Percentiles rank a stretch among this genome's conserved stretches.
These are phyloP conservation scores for Trachelipus rathkii DNA, from an alignment of 1,140 invertebrate species.

Conservation along the genomic window DNA sequence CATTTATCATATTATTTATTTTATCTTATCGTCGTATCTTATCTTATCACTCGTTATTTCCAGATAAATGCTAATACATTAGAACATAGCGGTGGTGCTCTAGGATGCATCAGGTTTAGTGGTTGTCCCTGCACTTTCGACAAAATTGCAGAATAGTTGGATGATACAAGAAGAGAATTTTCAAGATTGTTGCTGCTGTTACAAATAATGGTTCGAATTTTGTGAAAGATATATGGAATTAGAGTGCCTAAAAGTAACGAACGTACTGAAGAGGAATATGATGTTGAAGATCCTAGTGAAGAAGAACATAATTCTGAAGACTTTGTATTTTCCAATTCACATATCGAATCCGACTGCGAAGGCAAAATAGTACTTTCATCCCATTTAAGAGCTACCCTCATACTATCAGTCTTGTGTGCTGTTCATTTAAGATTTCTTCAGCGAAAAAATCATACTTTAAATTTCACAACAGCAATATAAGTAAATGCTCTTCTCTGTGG, in stretches of 20 bases:
- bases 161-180: slow-evolving; percentile 23
- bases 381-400: slow-evolving; percentile 29
- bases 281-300: slow-evolving; percentile 18
- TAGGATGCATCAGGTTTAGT: slow-evolving; percentile 1
- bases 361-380: slow-evolving; percentile 1
- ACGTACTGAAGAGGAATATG: slow-evolving; percentile 22
- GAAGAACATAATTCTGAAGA: slow-evolving; percentile 16
- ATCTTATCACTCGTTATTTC: no score
- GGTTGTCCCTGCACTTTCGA: slow-evolving; percentile 24
- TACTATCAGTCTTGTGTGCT: slow-evolving; percentile 30
- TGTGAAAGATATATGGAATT: slow-evolving; percentile 33
- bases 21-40: no score
- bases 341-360: slow-evolving; percentile 17
- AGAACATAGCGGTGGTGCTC: no score
- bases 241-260: slow-evolving; percentile 24
- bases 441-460: slow-evolving; percentile 25
- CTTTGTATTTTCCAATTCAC: slow-evolving; percentile 21
- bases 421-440: slow-evolving; percentile 21
- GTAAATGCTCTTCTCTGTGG: slow-evolving; percentile 29
- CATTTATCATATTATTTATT: no score
- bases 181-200: slow-evolving; percentile 29
- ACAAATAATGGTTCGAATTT: slow-evolving; percentile 31
- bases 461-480: slow-evolving; percentile 21
- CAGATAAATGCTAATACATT: no score
- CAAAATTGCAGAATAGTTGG: slow-evolving; percentile 27